Evolutionary conservation across 1,140 invertebrate genomes (phyloP).

Genomic region (Oreohelix idahoensis): DNA sequence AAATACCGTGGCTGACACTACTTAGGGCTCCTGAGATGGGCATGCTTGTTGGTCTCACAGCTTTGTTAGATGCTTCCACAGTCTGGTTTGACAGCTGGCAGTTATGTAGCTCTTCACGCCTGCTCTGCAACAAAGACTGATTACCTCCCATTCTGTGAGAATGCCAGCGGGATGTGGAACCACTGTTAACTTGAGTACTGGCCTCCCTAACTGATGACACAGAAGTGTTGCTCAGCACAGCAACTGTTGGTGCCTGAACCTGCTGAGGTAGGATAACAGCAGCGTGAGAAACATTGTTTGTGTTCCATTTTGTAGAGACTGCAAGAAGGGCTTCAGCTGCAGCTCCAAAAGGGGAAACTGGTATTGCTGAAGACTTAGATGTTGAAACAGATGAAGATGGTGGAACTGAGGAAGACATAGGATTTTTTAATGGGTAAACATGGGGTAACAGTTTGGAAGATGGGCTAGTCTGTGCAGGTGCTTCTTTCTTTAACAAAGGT

Average conservation of each 20-base stretch:
- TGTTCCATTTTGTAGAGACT: not conserved
- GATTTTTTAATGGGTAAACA: not conserved
- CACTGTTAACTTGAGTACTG: slow-evolving; percentile 22
- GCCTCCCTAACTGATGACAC: slow-evolving; percentile 2
- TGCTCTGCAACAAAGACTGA: slow-evolving; percentile 11
- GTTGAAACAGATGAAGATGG: slow-evolving; percentile 9
- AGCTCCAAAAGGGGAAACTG: not conserved
- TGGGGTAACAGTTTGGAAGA: not conserved
- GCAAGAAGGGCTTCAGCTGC: not conserved
- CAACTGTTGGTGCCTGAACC: not conserved
- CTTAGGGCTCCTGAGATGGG: not conserved
- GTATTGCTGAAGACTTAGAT: not conserved
- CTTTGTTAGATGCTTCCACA: not conserved
- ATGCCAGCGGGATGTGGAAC: slow-evolving; percentile 3
- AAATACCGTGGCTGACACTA: slow-evolving; percentile 11
- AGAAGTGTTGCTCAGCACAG: not conserved
- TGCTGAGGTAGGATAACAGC: not conserved
- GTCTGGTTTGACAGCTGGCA: not conserved
- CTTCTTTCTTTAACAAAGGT: not conserved
- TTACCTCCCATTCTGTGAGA: slow-evolving; percentile 38
- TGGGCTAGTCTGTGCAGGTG: not conserved
- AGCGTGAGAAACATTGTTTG: not conserved
- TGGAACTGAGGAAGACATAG: slow-evolving; percentile 4
- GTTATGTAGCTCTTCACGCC: slow-evolving; percentile 31
- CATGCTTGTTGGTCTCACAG: slow-evolving; percentile 4